Conservation (phyloP, 2,797 vertebrate species). For the Orientallactaga sibirica region DNA sequence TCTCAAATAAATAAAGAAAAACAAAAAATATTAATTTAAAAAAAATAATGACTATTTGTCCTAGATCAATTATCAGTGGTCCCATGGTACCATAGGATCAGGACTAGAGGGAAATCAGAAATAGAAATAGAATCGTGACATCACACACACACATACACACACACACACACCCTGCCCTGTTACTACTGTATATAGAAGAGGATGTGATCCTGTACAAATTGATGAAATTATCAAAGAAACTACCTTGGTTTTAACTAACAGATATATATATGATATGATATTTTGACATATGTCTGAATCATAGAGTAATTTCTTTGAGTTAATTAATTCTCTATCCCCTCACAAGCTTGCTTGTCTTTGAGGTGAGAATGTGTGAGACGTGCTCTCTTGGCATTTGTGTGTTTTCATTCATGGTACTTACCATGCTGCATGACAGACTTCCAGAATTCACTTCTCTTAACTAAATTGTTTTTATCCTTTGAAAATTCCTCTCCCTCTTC, state of each 20-base stretch:
- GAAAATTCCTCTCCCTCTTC: rapidly evolving
- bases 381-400: not conserved
- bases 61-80: not conserved
- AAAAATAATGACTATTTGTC: not conserved
- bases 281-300: not conserved
- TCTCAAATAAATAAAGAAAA: no score
- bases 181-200: not conserved
- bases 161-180: not conserved
- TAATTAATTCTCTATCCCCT: not conserved
- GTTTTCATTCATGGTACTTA: not conserved
- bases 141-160: no score
- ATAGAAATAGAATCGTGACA: no score
- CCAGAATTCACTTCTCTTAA: not conserved
- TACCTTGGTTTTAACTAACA: not conserved
- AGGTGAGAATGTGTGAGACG: not conserved
- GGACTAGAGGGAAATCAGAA: not conserved
- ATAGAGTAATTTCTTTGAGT: not conserved
- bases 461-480: not conserved
- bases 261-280: not conserved
- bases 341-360: not conserved
- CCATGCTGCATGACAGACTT: not conserved
- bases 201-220: not conserved
- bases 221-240: not conserved
- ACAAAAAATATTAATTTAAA: no score
- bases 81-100: not conserved